Percentiles rank a stretch among this genome's conserved stretches.
Evolutionary conservation across 2,797 vertebrate species (phyloP).

Genomic region (Falco biarmicus): DNA sequence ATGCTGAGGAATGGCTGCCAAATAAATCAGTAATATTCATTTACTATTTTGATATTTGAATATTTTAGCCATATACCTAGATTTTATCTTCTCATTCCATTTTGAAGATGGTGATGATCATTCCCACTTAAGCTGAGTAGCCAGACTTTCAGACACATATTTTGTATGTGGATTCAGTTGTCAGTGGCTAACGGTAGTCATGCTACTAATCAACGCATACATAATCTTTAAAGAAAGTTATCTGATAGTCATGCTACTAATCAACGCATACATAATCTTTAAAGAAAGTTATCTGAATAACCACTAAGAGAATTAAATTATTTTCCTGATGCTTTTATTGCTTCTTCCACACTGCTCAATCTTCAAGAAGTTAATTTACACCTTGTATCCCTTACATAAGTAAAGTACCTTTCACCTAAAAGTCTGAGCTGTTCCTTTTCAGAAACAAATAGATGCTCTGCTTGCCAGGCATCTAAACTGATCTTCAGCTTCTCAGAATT

Average conservation of each 20-base stretch:
- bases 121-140: background rate
- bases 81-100: background rate
- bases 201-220: background rate
- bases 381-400: background rate
- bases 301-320: background rate
- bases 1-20: background rate
- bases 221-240: background rate
- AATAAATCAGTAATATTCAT: background rate
- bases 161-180: background rate
- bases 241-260: background rate
- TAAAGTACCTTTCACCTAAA: background rate
- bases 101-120: background rate
- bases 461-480: background rate
- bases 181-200: background rate
- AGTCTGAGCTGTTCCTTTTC: background rate
- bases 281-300: background rate
- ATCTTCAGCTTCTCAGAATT: background rate
- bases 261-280: background rate
- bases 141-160: background rate
- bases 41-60: background rate
- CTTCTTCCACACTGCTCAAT: background rate
- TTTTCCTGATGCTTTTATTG: background rate
- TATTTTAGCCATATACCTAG: background rate
- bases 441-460: background rate
- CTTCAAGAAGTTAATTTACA: background rate